These are phyloP conservation scores for Aphelenchoides avenae DNA, from an alignment of 1,140 invertebrate species.

Conservation along the genomic window DNA sequence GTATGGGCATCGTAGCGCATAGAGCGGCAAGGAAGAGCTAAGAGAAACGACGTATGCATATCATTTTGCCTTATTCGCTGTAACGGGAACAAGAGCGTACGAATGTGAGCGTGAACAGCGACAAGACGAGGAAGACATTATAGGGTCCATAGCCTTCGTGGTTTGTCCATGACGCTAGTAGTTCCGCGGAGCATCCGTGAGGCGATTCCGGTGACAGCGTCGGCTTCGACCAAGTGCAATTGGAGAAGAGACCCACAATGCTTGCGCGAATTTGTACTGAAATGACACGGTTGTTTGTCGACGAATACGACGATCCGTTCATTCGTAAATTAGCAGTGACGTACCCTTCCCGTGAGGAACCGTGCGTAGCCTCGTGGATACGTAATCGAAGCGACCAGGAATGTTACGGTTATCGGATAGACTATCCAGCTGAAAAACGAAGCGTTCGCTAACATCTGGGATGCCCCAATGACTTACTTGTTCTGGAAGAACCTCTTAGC, in stretches of 20 bases:
- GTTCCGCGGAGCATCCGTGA: conserved; percentile 44
- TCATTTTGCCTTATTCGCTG: too few species aligned
- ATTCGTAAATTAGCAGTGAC: too few species aligned
- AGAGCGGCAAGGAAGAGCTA: conserved; percentile 89
- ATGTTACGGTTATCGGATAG: conserved; percentile 51
- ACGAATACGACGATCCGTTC: too few species aligned
- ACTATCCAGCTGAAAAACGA: conserved; percentile 53
- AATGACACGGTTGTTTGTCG: too few species aligned
- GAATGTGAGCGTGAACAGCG: conserved; percentile 43
- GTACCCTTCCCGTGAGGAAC: conserved; percentile 53
- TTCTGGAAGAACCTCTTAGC: conserved; percentile 52
- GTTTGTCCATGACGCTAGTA: conserved; percentile 49
- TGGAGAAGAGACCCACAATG: conserved; percentile 55
- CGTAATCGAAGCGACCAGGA: conserved; percentile 53
- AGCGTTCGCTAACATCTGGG: too few species aligned
- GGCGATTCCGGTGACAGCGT: conserved; percentile 38
- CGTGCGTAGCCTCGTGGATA: conserved; percentile 53
- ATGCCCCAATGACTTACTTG: too few species aligned
- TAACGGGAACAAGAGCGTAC: conserved; percentile 16
- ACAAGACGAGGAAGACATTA: conserved; percentile 49
- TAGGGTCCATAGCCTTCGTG: conserved; percentile 58
- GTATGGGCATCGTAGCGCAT: conserved; percentile 88
- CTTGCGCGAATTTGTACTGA: conserved; percentile 56
- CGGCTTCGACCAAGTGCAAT: conserved; percentile 52
- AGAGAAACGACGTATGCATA: too few species aligned